These are phyloP conservation scores for Ricordea florida DNA, from an alignment of 92 coral and sea anemone species.

Conservation along the genomic window DNA sequence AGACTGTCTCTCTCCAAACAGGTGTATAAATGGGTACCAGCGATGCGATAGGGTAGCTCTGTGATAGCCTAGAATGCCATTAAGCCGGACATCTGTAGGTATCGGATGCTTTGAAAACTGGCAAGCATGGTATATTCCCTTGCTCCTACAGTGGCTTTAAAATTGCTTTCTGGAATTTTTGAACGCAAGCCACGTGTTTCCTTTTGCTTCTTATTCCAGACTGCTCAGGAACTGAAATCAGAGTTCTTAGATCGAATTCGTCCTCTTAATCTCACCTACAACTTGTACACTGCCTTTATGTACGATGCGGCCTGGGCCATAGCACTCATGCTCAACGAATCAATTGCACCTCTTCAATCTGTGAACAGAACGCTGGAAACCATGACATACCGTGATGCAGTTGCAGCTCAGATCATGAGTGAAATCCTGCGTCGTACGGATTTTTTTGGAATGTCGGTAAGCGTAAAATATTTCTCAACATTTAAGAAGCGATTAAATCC, in stretches of 20 bases:
- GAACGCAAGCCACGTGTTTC: too few species aligned
- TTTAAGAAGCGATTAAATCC: too few species aligned
- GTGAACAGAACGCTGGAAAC: constrained; percentile 65
- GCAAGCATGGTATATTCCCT: too few species aligned
- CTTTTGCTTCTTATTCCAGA: constrained; percentile 29
- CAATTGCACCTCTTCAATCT: constrained; percentile 60
- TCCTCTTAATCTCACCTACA: constrained; percentile 33
- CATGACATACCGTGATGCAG: constrained; percentile 39
- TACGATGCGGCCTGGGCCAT: constrained; percentile 83
- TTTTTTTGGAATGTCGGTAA: constrained; percentile 89
- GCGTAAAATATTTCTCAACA: too few species aligned
- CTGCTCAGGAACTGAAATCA: constrained; percentile 40
- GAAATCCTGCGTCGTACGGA: constrained; percentile 41
- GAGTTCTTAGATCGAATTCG: constrained; percentile 40
- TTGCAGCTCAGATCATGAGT: constrained; percentile 34
- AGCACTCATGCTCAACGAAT: constrained; percentile 76
- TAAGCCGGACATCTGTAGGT: too few species aligned
- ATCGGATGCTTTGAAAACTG: too few species aligned
- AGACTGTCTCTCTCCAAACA: too few species aligned
- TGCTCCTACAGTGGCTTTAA: too few species aligned
- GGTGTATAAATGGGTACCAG: too few species aligned
- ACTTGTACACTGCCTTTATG: constrained; percentile 68
- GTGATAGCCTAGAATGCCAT: too few species aligned
- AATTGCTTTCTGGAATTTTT: too few species aligned
- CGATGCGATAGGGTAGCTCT: too few species aligned